Evolutionary conservation across 2,113 vertebrate species (phyloP).

Genomic region (Syrmaticus mikado): DNA sequence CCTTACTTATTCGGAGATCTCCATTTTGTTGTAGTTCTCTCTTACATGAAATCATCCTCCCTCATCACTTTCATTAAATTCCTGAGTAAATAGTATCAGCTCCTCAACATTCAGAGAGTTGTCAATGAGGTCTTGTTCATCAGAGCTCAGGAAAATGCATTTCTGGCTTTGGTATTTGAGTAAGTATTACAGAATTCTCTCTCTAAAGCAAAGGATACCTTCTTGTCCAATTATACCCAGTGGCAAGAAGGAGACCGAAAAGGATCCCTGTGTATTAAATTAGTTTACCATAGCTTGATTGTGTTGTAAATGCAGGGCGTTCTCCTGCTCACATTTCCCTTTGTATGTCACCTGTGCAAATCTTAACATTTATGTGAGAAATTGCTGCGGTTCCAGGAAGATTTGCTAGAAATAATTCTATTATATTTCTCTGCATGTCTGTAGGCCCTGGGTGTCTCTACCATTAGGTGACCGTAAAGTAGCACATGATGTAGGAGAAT

Average conservation of each 20-base stretch:
- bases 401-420: background rate
- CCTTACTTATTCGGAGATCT: background rate
- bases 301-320: background rate
- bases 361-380: background rate
- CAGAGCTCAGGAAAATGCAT: background rate
- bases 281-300: background rate
- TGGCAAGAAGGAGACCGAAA: background rate
- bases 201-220: background rate
- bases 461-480: background rate
- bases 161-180: background rate
- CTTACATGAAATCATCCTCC: background rate
- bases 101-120: background rate
- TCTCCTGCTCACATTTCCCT: background rate
- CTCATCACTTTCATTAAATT: background rate
- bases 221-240: background rate
- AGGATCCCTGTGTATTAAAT: too few relatives aligned
- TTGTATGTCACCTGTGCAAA: rapidly evolving
- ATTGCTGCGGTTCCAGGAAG: background rate
- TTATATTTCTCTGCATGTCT: background rate
- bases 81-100: background rate
- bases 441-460: background rate
- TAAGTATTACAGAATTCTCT: background rate
- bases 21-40: background rate
- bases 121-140: rapidly evolving
- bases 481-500: background rate